Base-by-base conservation (phyloP, 1,140 invertebrate species). In the Pseudomyrmex concolor region DNA sequence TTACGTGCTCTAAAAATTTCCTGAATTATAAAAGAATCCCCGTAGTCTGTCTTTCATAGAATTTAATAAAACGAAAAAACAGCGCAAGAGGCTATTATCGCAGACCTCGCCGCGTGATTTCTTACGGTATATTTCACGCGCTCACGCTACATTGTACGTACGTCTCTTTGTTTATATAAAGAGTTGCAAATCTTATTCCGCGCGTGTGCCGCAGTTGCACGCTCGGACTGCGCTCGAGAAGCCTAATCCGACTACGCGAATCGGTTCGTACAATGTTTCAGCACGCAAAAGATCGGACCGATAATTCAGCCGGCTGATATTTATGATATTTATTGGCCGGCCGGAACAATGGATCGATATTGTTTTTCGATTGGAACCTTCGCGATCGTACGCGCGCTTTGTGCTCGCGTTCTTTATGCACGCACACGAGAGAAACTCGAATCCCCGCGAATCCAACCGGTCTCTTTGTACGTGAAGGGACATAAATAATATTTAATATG, bases 401-500 rank as follows among this genome's bases (percentile, higher is more conserved):
- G 48, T 83, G 63, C 71, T 64, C 45, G 54, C 51, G 67, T 74
- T 17, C 48, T 17, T 55, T 59, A 85, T 63, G 83, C 59, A 57
- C 84, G 68, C 72, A 64, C 48, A 66, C 62, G 63, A 60, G 66
- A 63, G 17, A 50, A 72, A 57, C 67, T 34, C 48, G 45, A n/a
- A 54, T 63, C 48, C 57, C 25, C 64, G n/a, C 17, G 55, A 54
- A 80, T 62, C 68, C 76, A 84, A 63, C 62, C 81, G 81, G 70
- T 86, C 60, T 64, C 83, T 90, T 92, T 77, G 73, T 77, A 87
- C 88, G 91, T 91, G 89, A 90, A 84, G 87, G 73, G 45, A 89
- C 90, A 94, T 94, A 93, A 94, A 94, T 94, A 94, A 94, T 94
- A 94, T 94, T 94, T 93, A 93, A 94, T 94, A 94, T 94, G 93